Evolutionary conservation across 2,888 invertebrate species (phyloP).

Genomic region (Caenorhabditis imperialis): DNA sequence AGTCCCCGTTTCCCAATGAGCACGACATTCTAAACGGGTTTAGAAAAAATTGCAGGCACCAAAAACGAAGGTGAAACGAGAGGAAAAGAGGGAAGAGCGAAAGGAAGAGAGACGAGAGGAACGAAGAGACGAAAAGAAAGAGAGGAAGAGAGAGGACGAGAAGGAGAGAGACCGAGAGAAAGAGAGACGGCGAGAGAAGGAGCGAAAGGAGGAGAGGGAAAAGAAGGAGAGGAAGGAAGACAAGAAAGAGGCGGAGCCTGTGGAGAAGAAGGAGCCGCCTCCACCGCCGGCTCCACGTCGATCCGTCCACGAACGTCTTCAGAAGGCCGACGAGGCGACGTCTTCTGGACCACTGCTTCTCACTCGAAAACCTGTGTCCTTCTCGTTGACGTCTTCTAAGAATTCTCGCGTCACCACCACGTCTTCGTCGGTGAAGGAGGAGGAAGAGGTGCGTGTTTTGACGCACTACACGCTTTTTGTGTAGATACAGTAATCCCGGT

Average conservation of each 20-base stretch:
- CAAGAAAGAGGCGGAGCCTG: background rate
- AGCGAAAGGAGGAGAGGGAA: conserved; percentile 8
- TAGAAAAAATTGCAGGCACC: conserved; percentile 33
- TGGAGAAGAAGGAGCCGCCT: no score
- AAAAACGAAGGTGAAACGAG: conserved; percentile 24
- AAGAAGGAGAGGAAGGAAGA: conserved; percentile 10
- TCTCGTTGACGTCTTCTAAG: conserved; percentile 21
- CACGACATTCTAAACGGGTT: no score
- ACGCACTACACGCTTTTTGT: background rate
- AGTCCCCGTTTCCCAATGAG: no score
- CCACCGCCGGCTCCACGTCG: no score
- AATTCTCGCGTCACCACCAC: conserved; percentile 1
- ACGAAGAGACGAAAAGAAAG: conserved; percentile 9
- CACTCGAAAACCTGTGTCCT: conserved; percentile 37
- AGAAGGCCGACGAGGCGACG: conserved; percentile 13
- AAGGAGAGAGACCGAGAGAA: conserved; percentile 13
- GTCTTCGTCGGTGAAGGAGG: conserved; percentile 31
- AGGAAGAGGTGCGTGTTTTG: conserved; percentile 20
- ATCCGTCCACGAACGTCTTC: conserved; percentile 36
- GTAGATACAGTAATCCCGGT: background rate
- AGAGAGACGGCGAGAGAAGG: conserved; percentile 20
- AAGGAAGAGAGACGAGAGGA: conserved; percentile 10
- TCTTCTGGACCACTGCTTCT: background rate
- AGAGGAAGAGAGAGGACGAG: conserved; percentile 5
- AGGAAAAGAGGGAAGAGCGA: background rate